A percentile compares a stretch with the other conserved stretches of the same genome.
Evolutionary conservation across 2,888 invertebrate genomes (phyloP).

Genomic region (Aleiodes alternator): DNA sequence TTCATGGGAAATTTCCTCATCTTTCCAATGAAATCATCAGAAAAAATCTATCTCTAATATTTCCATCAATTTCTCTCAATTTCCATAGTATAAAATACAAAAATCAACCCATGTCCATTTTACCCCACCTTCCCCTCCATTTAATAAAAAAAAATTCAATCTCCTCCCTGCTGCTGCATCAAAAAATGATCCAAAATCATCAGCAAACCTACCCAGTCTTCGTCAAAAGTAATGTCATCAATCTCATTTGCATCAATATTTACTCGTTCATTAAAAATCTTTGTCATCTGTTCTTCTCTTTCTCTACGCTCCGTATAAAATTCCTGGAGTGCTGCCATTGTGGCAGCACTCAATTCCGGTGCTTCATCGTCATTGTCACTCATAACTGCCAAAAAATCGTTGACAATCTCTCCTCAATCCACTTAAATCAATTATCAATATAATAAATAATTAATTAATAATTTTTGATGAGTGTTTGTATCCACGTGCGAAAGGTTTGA

Average conservation of each 20-base stretch:
- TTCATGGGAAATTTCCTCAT: no score
- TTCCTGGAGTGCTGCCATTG: constrained; percentile 85
- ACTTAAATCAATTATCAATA: not conserved
- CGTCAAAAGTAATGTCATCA: constrained; percentile 81
- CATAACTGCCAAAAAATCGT: constrained; percentile 52
- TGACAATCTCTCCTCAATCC: not conserved
- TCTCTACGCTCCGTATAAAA: constrained; percentile 85
- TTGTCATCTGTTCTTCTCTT: constrained; percentile 78
- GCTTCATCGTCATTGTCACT: constrained; percentile 78
- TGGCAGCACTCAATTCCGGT: constrained; percentile 82
- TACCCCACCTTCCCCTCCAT: no score
- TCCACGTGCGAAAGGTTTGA: no score
- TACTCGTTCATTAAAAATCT: constrained; percentile 53
- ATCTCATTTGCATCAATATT: constrained; percentile 54
- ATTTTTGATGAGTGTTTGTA: no score
- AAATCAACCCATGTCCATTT: no score
- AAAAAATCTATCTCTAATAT: no score
- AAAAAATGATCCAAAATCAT: not conserved
- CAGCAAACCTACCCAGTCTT: constrained; percentile 84
- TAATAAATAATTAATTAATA: no score
- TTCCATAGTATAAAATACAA: no score
- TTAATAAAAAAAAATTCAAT: no score
- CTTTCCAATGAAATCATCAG: no score
- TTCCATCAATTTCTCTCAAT: no score
- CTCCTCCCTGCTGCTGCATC: no score